These are phyloP conservation scores for Drosophila burlai DNA, from an alignment of 1,140 invertebrate species.

Conservation along the genomic window DNA sequence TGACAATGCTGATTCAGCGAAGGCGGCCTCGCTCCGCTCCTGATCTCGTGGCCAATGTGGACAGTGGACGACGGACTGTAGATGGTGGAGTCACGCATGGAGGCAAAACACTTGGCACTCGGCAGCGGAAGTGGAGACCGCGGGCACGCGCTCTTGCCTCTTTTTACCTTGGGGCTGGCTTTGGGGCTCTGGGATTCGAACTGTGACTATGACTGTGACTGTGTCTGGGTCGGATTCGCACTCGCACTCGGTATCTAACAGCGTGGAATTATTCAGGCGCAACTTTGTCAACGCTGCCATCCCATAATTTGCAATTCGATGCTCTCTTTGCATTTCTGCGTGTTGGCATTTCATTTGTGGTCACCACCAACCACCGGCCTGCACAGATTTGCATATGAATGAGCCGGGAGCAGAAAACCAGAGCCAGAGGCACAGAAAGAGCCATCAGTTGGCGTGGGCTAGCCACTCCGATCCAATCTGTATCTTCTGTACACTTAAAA, in stretches of 20 bases:
- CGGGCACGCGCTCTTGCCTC: conserved; percentile 69
- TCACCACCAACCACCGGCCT: conserved; percentile 40
- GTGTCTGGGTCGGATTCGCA: conserved; percentile 31
- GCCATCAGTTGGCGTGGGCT: conserved; percentile 37
- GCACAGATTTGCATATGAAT: conserved; percentile 79
- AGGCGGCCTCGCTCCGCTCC: conserved; percentile 52
- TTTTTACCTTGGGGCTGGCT: conserved; percentile 33
- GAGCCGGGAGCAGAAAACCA: conserved; percentile 31
- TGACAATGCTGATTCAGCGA: background rate
- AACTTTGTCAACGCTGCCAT: conserved; percentile 53
- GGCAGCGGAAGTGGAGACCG: conserved; percentile 67
- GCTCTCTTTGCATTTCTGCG: conserved; percentile 82
- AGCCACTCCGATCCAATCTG: conserved; percentile 20
- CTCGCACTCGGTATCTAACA: conserved; percentile 34
- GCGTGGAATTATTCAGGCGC: conserved; percentile 57
- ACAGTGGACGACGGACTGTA: conserved; percentile 1
- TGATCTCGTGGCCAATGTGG: conserved; percentile 39
- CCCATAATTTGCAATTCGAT: conserved; percentile 80
- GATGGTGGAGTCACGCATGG: conserved; percentile 66
- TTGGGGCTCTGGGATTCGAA: conserved; percentile 1
- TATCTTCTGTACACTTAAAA: conserved; percentile 12
- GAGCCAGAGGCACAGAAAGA: conserved; percentile 11
- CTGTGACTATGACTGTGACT: conserved; percentile 3
- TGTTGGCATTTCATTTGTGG: conserved; percentile 83
- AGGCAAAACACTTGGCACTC: conserved; percentile 51